phyloP scores from a whole-genome alignment of 1,140 invertebrate species.

The Camponotus vicinus region DNA sequence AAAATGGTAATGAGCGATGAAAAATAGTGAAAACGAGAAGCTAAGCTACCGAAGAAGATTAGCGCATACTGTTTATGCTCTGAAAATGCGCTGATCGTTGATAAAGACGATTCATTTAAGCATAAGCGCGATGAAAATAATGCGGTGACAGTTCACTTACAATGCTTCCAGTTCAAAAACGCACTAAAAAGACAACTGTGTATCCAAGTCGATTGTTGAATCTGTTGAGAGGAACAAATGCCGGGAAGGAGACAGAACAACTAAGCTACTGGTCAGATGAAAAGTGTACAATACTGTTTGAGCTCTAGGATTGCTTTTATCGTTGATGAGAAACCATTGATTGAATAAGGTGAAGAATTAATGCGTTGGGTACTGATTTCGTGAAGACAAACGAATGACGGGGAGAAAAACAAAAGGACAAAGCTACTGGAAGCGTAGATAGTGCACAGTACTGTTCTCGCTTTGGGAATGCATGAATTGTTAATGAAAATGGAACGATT shows the following conservation, averaged over 20 bases:
- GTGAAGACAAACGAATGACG: constrained; percentile 1
- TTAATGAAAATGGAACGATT: no score
- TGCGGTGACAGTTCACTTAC: constrained; percentile 8
- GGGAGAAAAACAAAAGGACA: constrained; percentile 1
- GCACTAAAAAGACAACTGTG: not conserved
- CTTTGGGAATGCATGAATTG: no score
- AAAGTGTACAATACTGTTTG: not conserved
- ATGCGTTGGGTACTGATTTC: not conserved
- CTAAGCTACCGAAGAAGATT: no score
- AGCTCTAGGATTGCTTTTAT: constrained; percentile 7
- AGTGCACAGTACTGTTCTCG: constrained; percentile 4
- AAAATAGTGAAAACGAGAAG: no score
- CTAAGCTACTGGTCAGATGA: constrained; percentile 12
- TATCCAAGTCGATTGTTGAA: not conserved
- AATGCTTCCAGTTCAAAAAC: constrained; percentile 2
- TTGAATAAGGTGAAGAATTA: constrained; percentile 11
- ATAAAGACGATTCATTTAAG: no score
- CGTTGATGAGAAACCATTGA: constrained; percentile 8
- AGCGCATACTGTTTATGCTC: no score
- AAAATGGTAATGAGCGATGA: no score
- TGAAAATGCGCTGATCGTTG: no score
- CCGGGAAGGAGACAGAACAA: not conserved
- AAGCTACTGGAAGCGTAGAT: not conserved
- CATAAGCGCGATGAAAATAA: not conserved
- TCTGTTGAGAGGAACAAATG: not conserved